A percentile compares a stretch with the other conserved stretches of the same genome.
Evolutionary conservation across 2,888 invertebrate genomes (phyloP).

Genomic region (Polydrusus pterygomalis): DNA sequence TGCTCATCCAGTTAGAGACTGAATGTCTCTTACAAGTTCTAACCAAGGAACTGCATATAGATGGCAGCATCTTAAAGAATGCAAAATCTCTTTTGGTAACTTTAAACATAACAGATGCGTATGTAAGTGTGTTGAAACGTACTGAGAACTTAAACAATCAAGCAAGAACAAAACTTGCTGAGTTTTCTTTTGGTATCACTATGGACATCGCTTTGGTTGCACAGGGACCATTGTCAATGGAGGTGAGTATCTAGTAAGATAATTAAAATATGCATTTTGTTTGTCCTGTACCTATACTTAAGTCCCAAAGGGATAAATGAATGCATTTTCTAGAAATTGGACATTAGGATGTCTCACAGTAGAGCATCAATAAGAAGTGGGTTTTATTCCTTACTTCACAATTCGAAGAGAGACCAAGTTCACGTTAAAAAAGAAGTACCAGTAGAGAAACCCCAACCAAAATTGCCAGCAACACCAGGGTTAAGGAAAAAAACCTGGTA

Average conservation of each 20-base stretch:
- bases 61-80: conserved; percentile 82
- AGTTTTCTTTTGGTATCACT: conserved; percentile 83
- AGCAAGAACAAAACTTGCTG: conserved; percentile 77
- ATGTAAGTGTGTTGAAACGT: conserved; percentile 77
- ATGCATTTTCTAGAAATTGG: conserved; percentile 77
- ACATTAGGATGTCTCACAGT: conserved; percentile 77
- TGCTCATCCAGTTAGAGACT: conserved; percentile 71
- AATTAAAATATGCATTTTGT: too few species aligned
- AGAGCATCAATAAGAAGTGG: conserved; percentile 76
- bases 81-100: conserved; percentile 83
- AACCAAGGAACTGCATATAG: conserved; percentile 81
- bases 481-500: not conserved
- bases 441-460: not conserved
- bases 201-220: conserved; percentile 87
- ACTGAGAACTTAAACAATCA: conserved; percentile 64
- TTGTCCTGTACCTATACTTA: too few species aligned
- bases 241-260: conserved; percentile 73
- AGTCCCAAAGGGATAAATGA: not conserved
- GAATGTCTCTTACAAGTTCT: conserved; percentile 44
- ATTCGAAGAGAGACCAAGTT: conserved; percentile 61
- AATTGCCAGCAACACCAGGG: not conserved
- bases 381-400: conserved; percentile 74
- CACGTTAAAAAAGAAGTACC: not conserved
- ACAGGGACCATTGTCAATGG: conserved; percentile 89
- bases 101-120: conserved; percentile 80